These are phyloP conservation scores for Magallana nippona DNA, from an alignment of 2,888 invertebrate species.

Conservation along the genomic window DNA sequence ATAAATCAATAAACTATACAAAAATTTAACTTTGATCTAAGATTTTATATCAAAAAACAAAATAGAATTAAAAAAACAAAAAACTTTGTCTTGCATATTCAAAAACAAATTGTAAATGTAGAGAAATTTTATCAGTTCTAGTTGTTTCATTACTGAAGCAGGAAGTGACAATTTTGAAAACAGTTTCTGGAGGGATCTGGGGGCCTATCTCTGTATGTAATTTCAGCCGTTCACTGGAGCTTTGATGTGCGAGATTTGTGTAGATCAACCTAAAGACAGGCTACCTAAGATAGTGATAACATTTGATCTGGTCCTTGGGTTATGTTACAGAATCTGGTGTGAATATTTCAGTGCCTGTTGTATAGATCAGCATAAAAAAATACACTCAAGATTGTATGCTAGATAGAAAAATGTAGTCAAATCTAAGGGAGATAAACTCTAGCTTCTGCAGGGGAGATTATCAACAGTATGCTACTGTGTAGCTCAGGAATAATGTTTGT, in stretches of 20 bases:
- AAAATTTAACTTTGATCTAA: neutral
- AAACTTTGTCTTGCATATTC: neutral
- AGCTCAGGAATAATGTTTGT: neutral
- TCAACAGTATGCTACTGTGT: neutral
- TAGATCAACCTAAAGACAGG: conserved; percentile 19
- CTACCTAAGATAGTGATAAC: conserved; percentile 21
- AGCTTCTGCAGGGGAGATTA: neutral
- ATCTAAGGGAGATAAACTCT: neutral
- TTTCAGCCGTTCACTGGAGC: neutral
- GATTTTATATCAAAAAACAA: too few relatives aligned
- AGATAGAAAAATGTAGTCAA: conserved; percentile 9
- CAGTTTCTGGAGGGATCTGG: neutral
- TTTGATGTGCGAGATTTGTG: conserved; percentile 25
- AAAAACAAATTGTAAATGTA: neutral
- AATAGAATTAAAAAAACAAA: too few relatives aligned
- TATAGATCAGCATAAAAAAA: conserved; percentile 21
- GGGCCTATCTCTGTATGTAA: conserved; percentile 16
- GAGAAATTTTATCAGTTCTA: neutral
- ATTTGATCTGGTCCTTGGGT: conserved; percentile 30
- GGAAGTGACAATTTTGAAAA: neutral
- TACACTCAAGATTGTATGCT: neutral
- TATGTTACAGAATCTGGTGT: conserved; percentile 23
- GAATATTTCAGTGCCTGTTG: neutral
- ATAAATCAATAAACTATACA: neutral
- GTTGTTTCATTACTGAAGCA: neutral